Base-by-base conservation (phyloP, 2,797 vertebrate genomes). In the Choloepus didactylus region DNA sequence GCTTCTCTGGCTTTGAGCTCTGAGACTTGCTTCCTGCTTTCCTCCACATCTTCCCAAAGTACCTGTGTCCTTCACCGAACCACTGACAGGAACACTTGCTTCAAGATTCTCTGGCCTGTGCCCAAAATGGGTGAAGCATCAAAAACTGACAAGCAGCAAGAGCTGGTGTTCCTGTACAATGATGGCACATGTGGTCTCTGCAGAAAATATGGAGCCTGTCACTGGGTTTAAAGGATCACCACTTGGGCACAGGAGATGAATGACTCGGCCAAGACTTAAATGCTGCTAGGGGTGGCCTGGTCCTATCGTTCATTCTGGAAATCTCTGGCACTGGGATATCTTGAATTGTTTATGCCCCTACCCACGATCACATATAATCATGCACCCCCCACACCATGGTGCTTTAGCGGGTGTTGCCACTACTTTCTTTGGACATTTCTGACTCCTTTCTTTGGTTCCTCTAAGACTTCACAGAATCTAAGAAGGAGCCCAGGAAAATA, bases 341-440 rank as follows among this genome's bases (percentile, higher is more conserved):
- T 29, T 23, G 6, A 56, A 54, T 46, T 27, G 9, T 73, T 81
- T 25, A 3, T 6, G 25, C 8, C 19, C 10, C 25, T 66, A 29
- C 2, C 25, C 44, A 25, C 23, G 35, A 2, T 38, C 64, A 56
- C 35, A 25, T 2, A 16, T 31, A 25, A n/a, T 25, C 15, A 4
- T 1, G 1, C 2, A 6, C 11, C 44, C 21, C 19, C 1, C 35
- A 23, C 2, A 23, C 2, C 14, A 6, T 10, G 19, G 2, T 2
- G 6, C 5, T 38, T 70, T 18, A 41, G 16, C 9, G 85, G 54
- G 38, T 14, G 23, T 5, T 2, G 11, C 12, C 2, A 1, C 21
- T 46, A 18, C 54, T 49, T 79, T 25, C 9, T 16, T 49, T 18
- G 44, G 51, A 62, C 16, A 64, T 31, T 49, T 64, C 66, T 18